Base-by-base conservation (phyloP, 2,888 invertebrate genomes). In the Eilema griseolum region DNA sequence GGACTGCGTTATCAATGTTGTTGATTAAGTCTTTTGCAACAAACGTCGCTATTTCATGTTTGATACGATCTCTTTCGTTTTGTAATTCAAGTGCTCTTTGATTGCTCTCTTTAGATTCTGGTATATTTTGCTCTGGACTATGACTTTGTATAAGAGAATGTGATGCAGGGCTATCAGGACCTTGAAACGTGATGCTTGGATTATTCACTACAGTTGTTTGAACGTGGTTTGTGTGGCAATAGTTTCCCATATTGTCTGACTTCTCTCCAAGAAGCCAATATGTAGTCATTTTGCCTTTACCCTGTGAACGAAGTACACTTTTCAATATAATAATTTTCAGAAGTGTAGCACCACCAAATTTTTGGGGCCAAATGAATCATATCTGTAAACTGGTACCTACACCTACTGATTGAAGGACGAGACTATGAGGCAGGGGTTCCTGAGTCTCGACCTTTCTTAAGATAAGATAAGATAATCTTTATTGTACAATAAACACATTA, bases 251-350 rank as follows among this genome's bases (percentile, higher is more conserved):
- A 59, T 85, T 84, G 62, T 73, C 77, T 7, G 86, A 76, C 28
- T 96, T 96, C 85, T 98, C 98, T 20, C 98, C 98, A 56, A 97
- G 94, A 69, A 98, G 92, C 98, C 98, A 99, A 87, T 98, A 98
- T 0, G 98, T 98, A 46, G 96, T 96, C 97, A 98, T 97, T 86
- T 97, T 97, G 1, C 98, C 98, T 93, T 98, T 98, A 1, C 98
- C 98, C 97, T 98, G 92, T 63, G 89, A 89, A 81, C 74, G 80
- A 83, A 73, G 59, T 61, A n/a, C 0, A 3, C 14, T 52, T n/a
- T 64, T 64, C 0, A 26, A 26, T 28, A 28, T 4, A 12, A 12
- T 52, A 5, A 12, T 3, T 26, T 26, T 26, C 14, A 1, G 16
- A 16, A 4, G 16, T 41, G 16, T 16, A 41, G 1, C 41, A 1